A percentile compares a stretch with the other conserved stretches of the same genome.
Evolutionary conservation across 2,113 vertebrate genomes (phyloP).

Genomic region (Lampris megalopsis): DNA sequence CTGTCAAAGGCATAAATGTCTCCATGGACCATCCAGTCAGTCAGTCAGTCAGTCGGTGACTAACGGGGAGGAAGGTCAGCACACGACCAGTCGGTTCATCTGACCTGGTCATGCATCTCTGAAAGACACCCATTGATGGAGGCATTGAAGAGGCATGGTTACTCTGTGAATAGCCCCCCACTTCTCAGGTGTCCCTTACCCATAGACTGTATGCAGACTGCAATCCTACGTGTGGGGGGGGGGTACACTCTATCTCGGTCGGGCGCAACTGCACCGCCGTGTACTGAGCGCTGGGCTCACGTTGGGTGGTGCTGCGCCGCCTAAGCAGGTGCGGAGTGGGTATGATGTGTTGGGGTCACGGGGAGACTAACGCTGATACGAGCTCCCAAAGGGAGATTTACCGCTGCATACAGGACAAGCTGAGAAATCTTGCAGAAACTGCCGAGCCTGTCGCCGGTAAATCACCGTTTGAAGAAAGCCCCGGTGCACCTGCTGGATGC

Average conservation of each 20-base stretch:
- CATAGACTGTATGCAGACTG: constrained; percentile 10
- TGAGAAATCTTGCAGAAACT: constrained; percentile 6
- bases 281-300: not conserved
- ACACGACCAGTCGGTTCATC: constrained; percentile 49
- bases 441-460: not conserved
- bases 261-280: not conserved
- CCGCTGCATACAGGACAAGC: not conserved
- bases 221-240: not conserved
- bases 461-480: not conserved
- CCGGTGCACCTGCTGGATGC: constrained; percentile 27
- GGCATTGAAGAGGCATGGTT: constrained; percentile 24
- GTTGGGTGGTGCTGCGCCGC: constrained; percentile 1
- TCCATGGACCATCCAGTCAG: constrained; percentile 50
- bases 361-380: constrained; percentile 20
- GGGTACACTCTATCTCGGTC: constrained; percentile 14
- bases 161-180: constrained; percentile 29
- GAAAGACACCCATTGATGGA: constrained; percentile 60
- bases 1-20: constrained; percentile 62
- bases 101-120: constrained; percentile 68
- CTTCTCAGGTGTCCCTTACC: constrained; percentile 53
- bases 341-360: constrained; percentile 5
- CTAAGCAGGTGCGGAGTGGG: constrained; percentile 24
- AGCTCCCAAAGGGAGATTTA: constrained; percentile 32
- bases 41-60: constrained; percentile 45
- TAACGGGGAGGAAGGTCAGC: constrained; percentile 66